Percentiles rank a stretch among this genome's conserved stretches.
Evolutionary conservation across 2,113 vertebrate species (phyloP).

Genomic region (Jaculus jaculus): DNA sequence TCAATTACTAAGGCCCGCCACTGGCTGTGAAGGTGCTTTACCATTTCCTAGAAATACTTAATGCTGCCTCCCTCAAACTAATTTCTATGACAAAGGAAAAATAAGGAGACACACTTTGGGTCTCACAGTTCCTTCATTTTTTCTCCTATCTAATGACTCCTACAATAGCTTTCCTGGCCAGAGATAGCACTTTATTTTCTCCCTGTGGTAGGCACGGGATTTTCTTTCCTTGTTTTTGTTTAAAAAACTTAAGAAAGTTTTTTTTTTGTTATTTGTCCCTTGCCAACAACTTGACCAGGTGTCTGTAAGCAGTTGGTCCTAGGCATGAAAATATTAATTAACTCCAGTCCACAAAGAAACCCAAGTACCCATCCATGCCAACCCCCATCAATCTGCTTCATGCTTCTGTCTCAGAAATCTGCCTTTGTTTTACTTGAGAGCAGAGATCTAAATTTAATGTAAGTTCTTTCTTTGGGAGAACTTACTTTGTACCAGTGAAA

Average conservation of each 20-base stretch:
- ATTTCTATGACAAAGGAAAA: neutral
- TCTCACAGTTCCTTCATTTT: neutral
- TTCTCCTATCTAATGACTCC: neutral
- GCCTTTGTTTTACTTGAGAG: neutral
- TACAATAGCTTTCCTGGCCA: slow-evolving; percentile 13
- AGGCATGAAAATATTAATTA: neutral
- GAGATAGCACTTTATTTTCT: neutral
- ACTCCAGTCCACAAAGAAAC: neutral
- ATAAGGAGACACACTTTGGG: neutral
- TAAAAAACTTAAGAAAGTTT: neutral
- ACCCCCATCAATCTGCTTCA: neutral
- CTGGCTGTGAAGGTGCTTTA: neutral
- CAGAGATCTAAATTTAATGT: neutral
- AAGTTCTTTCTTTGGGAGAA: neutral
- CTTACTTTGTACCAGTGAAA: neutral
- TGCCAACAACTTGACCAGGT: neutral
- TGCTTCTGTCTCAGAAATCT: neutral
- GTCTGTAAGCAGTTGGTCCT: neutral
- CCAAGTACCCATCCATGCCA: neutral
- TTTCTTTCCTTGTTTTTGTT: slow-evolving; percentile 7
- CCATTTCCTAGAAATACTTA: neutral
- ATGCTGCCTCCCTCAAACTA: neutral
- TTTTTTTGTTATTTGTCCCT: neutral
- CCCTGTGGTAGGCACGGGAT: neutral
- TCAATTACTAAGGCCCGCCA: neutral